phyloP scores from a whole-genome alignment of 2,888 invertebrate species.

The Pammene aurita region DNA sequence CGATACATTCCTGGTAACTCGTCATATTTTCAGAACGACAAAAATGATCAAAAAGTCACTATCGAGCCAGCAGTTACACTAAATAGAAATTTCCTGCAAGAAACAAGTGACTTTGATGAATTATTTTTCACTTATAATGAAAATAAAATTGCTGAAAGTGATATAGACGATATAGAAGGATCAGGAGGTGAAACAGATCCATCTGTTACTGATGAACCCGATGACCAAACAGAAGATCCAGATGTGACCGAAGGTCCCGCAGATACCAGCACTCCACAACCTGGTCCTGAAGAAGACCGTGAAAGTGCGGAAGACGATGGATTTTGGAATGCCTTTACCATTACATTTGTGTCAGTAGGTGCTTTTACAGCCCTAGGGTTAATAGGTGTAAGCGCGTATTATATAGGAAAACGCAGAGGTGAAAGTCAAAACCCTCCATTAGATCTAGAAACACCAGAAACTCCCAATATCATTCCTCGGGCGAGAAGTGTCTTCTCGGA shows the following conservation, averaged over 20 bases:
- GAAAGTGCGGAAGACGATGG: slow-evolving; percentile 11
- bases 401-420: slow-evolving; percentile 48
- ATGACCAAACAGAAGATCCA: neutral
- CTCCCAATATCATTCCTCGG: slow-evolving; percentile 44
- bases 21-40: slow-evolving; percentile 9
- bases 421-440: slow-evolving; percentile 29
- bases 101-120: slow-evolving; percentile 10
- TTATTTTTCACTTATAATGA: slow-evolving; percentile 19
- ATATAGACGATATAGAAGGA: slow-evolving; percentile 26
- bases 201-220: slow-evolving; percentile 8
- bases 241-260: neutral
- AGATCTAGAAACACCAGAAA: slow-evolving; percentile 45
- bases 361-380: slow-evolving; percentile 45
- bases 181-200: slow-evolving; percentile 14
- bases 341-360: slow-evolving; percentile 49
- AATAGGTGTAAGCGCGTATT: slow-evolving; percentile 49
- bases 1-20: slow-evolving; percentile 41
- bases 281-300: slow-evolving; percentile 6
- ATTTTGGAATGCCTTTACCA: slow-evolving; percentile 52
- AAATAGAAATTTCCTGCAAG: neutral
- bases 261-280: too few species aligned
- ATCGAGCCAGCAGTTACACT: neutral
- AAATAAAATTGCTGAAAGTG: slow-evolving; percentile 30
- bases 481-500: slow-evolving; percentile 34
- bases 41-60: slow-evolving; percentile 2